Base-by-base conservation (phyloP, 2,113 vertebrate genomes). In the Labeo catla region DNA sequence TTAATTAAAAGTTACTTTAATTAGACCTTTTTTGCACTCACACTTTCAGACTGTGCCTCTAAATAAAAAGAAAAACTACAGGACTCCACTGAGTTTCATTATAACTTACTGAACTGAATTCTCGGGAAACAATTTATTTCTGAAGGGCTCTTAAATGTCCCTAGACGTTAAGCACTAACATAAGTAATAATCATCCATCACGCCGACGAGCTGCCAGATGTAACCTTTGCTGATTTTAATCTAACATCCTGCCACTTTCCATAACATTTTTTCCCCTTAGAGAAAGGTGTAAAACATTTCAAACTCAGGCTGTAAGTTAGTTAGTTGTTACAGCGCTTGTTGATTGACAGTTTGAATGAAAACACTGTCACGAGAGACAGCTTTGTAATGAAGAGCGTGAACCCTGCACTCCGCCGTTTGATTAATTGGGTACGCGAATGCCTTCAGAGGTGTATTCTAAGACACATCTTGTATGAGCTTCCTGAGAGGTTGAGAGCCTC, bases 111-210 rank as follows among this genome's bases (percentile, higher is more conserved):
- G 76, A 87, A 72, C 85, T 90, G 85, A 90, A 86, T 92, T 90
- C 90, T 93, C 86, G 85, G 92, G 89, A 91, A 89, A 73, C 81
- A 91, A 92, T 92, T 92, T 91, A 92, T 93, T 93, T 89, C 92
- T 92, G 89, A 92, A 91, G 91, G 92, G 87, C 90, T 91, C 91
- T 93, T 93, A 91, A 92, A 90, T 88, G 90, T 88, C 88, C 88
- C 81, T 87, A 84, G 86, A 89, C 90, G 90, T 93, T 93, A 92
- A 85, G 93, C 90, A 88, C 85, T 88, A 63, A 68, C 36, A 86
- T 54, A 84, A 90, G 90, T 88, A 90, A 93, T 89, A 91, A 91
- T 81, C 80, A 94, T 93, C 89, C 89, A 93, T 95, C 91, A 92
- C 77, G 89, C 16, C 21, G 21, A 84, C 12, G 50, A 45, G 50